Evolutionary conservation across 2,888 invertebrate species (phyloP), one percentile per base, ranked within the genome.

Genomic region (Pachliopta kotzebuea): DNA sequence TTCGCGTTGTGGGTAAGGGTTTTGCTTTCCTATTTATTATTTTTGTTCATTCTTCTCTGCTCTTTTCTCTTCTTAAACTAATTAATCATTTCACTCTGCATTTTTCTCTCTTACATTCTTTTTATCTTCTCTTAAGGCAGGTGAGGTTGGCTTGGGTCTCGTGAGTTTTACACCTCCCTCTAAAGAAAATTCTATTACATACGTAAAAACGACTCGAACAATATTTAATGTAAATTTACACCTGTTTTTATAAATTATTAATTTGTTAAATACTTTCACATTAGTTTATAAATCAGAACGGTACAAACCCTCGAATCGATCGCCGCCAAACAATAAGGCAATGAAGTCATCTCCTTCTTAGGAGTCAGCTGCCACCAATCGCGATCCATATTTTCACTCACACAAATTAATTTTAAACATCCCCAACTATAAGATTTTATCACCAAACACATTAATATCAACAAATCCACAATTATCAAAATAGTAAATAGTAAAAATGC

Each of bases 261-360:
- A 31, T 7, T 11, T 11, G 11, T 42, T 18, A 17, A 42, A 18
- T 42, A 6, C 2, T 42, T 42, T 4, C 4, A 37, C 14, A 37
- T 14, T 37, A 14, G 9, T 37, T 37, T 37, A 37, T 11, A 45
- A 45, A n/a, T 45, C 7, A 52, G 8, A 23, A 26, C n/a, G 21
- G n/a, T 63, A 86, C 88, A 71, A 85, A 94, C 94, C 93, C 93
- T 79, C 72, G 94, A 94, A 73, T 94, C 94, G 62, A 87, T 72
- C 53, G 94, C 90, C 4, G 93, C 92, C 68, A 94, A 84, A 73
- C 93, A 90, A 68, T 94, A 94, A 0, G 94, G 93, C 49, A 94
- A 79, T 18, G 84, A 72, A 70, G 70, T 82, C 62, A 84, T 69
- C 53, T 86, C 83, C 60, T 86, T 79, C 9, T 87, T 84, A 1